phyloP scores from a whole-genome alignment of 2,888 invertebrate genomes.

The Chloromyia formosa region DNA sequence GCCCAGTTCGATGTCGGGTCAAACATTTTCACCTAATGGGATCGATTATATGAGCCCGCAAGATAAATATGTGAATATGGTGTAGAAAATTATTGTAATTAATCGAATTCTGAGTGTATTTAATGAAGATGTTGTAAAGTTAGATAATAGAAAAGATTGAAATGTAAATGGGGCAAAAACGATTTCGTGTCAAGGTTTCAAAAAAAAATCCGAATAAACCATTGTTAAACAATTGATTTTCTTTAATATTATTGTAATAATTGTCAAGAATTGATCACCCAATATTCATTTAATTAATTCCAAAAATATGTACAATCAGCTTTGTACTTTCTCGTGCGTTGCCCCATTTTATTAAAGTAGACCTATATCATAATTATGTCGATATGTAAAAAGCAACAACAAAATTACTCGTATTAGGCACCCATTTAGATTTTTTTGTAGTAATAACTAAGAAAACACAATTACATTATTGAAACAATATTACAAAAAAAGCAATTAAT shows the following conservation, averaged over 20 bases:
- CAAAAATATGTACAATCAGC: too few species aligned
- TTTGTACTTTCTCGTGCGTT: too few species aligned
- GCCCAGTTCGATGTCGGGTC: constrained; percentile 63
- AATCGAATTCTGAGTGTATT: constrained; percentile 17
- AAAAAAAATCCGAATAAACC: too few species aligned
- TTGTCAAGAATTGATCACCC: too few species aligned
- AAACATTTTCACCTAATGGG: constrained; percentile 64
- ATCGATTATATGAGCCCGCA: constrained; percentile 64
- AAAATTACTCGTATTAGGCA: constrained; percentile 17
- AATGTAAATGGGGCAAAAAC: not conserved
- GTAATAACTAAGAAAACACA: constrained; percentile 23
- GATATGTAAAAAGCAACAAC: constrained; percentile 36
- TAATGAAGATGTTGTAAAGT: constrained; percentile 13
- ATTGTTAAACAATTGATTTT: too few species aligned
- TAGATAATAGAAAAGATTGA: constrained; percentile 2
- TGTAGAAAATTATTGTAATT: constrained; percentile 61
- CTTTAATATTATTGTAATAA: too few species aligned
- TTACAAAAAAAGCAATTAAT: constrained; percentile 26
- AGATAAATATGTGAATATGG: constrained; percentile 65
- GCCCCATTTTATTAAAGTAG: not conserved
- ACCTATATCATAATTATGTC: constrained; percentile 33
- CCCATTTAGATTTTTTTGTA: constrained; percentile 27
- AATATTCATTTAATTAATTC: too few species aligned
- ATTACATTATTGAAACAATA: not conserved
- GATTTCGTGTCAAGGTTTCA: too few species aligned